These are phyloP conservation scores for Amphiduros pacificus DNA, from an alignment of 2,888 invertebrate species.

Conservation along the genomic window DNA sequence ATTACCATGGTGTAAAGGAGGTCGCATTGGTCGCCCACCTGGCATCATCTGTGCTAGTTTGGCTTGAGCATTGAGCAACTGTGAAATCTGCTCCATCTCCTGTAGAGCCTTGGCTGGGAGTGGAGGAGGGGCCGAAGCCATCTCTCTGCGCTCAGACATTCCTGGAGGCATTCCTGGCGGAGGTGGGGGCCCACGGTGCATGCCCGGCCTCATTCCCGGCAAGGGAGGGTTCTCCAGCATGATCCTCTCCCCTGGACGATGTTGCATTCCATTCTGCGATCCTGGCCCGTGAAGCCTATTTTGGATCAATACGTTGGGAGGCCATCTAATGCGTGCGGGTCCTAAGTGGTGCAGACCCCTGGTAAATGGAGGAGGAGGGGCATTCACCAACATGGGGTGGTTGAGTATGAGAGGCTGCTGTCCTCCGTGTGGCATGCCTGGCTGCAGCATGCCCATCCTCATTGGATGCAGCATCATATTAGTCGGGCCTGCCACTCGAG, in stretches of 20 bases:
- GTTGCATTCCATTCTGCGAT: conserved; percentile 11
- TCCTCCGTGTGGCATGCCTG: background rate
- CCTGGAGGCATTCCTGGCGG: background rate
- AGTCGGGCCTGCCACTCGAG: background rate
- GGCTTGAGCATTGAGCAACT: conserved; percentile 36
- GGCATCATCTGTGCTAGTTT: background rate
- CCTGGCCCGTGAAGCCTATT: background rate
- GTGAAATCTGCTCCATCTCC: conserved; percentile 40
- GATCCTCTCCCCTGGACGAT: conserved; percentile 1
- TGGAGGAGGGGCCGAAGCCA: conserved; percentile 26
- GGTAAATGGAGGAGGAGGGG: conserved; percentile 30
- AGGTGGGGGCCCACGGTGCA: conserved; percentile 4
- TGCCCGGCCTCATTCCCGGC: background rate
- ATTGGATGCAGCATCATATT: conserved; percentile 11
- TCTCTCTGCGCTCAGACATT: conserved; percentile 2
- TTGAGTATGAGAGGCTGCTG: conserved; percentile 31
- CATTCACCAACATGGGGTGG: conserved; percentile 36
- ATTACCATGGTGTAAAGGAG: too few relatives aligned
- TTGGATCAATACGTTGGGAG: conserved; percentile 11
- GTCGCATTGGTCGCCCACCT: background rate
- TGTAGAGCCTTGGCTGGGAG: conserved; percentile 24
- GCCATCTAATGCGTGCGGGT: conserved; percentile 22
- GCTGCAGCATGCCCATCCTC: conserved; percentile 10
- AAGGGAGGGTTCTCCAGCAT: conserved; percentile 5
- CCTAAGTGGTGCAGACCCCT: conserved; percentile 30